These are phyloP conservation scores for Nestor notabilis DNA, from an alignment of 2,113 vertebrate species.

Conservation along the genomic window DNA sequence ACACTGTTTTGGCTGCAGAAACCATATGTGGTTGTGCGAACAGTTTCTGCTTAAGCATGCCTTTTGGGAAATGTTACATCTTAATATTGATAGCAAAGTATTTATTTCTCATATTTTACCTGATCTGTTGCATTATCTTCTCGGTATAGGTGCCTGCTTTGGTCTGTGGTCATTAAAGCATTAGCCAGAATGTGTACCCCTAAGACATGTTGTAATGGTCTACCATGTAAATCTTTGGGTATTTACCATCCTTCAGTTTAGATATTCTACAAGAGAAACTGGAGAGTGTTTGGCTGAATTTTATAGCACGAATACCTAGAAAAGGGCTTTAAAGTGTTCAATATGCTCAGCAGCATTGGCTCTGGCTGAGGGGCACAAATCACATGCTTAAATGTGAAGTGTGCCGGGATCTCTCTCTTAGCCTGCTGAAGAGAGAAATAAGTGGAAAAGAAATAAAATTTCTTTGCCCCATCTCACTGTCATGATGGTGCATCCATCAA, in stretches of 20 bases:
- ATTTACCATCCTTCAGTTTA: background rate
- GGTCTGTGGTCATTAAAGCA: background rate
- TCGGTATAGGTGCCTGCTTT: background rate
- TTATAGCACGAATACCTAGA: background rate
- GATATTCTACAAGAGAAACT: background rate
- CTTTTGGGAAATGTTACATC: background rate
- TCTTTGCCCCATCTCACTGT: background rate
- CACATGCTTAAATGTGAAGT: background rate
- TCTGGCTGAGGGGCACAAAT: background rate
- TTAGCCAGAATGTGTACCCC: background rate
- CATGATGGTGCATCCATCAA: fast-evolving
- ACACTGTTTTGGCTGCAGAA: constrained; percentile 62
- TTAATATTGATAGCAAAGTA: background rate
- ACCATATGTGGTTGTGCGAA: background rate
- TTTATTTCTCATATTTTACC: background rate
- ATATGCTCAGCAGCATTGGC: background rate
- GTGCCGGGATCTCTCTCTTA: background rate
- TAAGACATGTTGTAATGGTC: fast-evolving
- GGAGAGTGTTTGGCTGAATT: background rate
- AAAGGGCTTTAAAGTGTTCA: background rate
- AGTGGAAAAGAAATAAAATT: background rate
- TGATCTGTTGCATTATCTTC: fast-evolving
- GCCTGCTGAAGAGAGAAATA: background rate
- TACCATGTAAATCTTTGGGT: background rate
- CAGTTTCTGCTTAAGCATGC: background rate